These are phyloP conservation scores for Chaetodon auriga DNA, from an alignment of 2,113 vertebrate species.

Conservation along the genomic window DNA sequence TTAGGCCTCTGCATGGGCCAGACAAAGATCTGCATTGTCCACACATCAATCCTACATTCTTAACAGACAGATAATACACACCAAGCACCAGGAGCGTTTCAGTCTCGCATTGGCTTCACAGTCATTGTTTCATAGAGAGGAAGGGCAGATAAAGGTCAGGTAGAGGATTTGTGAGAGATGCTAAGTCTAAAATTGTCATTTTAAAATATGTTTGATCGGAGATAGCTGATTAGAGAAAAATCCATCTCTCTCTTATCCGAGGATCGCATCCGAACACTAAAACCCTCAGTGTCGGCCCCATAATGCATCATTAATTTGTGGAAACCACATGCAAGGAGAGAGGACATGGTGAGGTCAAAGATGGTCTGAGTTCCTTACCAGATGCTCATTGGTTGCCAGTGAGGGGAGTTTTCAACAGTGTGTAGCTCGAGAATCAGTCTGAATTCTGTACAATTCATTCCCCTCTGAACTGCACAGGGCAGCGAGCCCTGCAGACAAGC, in stretches of 20 bases:
- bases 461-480: conserved; percentile 34
- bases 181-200: conserved; percentile 64
- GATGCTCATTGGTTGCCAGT: conserved; percentile 39
- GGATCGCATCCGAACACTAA: conserved; percentile 42
- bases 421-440: conserved; percentile 47
- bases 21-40: conserved; percentile 76
- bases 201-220: conserved; percentile 70
- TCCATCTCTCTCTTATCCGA: conserved; percentile 47
- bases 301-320: conserved; percentile 64
- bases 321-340: conserved; percentile 69
- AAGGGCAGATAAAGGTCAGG: conserved; percentile 51
- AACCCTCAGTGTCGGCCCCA: conserved; percentile 53
- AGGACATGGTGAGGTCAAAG: conserved; percentile 50
- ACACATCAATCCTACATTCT: conserved; percentile 79
- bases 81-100: conserved; percentile 72
- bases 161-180: conserved; percentile 58
- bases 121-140: conserved; percentile 61
- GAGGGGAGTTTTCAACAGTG: conserved; percentile 32
- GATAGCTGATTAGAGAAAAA: conserved; percentile 58
- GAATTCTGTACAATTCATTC: conserved; percentile 73
- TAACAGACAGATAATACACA: conserved; percentile 69
- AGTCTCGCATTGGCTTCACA: conserved; percentile 78
- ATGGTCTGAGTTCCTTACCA: conserved; percentile 52
- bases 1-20: conserved; percentile 67
- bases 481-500: conserved; percentile 40